Conservation (phyloP, 2,797 vertebrate genomes). For the Amblyopsis hoosieri region DNA sequence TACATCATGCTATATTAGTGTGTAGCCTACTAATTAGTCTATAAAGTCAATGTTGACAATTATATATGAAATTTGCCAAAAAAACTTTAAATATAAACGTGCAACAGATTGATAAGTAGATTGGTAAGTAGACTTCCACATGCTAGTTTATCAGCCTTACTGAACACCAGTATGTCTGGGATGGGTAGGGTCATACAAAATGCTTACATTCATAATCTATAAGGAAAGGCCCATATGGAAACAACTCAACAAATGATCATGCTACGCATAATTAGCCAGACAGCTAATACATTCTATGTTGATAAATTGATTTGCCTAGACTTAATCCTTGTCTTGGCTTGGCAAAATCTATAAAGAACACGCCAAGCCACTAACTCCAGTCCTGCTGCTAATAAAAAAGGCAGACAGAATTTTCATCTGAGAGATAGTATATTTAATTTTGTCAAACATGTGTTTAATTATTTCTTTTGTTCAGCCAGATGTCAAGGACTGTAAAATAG, state of each 20-base stretch:
- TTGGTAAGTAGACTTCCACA: no score
- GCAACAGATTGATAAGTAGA: not conserved
- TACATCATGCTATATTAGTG: no score
- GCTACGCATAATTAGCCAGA: conserved; percentile 45
- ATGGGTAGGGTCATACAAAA: not conserved
- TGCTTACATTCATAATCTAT: not conserved
- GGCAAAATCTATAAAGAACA: conserved; percentile 44
- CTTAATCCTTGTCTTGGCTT: conserved; percentile 71
- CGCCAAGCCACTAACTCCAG: conserved; percentile 64
- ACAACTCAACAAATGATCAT: conserved; percentile 36
- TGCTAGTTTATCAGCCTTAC: no score
- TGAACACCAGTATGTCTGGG: no score
- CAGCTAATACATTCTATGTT: conserved; percentile 40
- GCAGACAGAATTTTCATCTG: conserved; percentile 54
- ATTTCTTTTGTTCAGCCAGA: conserved; percentile 81
- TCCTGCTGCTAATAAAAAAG: conserved; percentile 49
- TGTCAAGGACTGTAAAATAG: conserved; percentile 71
- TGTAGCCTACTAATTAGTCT: no score
- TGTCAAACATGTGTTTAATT: conserved; percentile 68
- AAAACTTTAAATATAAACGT: not conserved
- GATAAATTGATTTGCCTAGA: conserved; percentile 29
- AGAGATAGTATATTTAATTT: conserved; percentile 58
- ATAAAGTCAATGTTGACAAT: no score
- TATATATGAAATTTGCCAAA: no score
- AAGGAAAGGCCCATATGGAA: conserved; percentile 45